Conservation (phyloP, 1,140 invertebrate species). For the Brachionus paranguensis region DNA sequence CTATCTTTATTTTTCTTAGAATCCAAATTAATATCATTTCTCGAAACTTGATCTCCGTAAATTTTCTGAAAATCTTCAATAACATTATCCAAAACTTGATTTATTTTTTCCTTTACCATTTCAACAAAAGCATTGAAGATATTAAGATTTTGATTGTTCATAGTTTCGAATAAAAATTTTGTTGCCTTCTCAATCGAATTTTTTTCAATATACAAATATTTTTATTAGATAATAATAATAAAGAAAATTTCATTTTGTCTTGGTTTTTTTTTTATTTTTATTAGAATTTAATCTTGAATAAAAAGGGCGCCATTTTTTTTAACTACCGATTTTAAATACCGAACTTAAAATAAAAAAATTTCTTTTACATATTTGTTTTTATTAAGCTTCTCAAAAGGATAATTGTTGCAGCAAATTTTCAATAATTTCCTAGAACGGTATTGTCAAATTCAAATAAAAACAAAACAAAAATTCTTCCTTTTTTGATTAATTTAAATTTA, state of each 20-base stretch:
- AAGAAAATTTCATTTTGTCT: neutral
- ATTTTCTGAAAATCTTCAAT: neutral
- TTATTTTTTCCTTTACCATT: neutral
- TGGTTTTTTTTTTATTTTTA: neutral
- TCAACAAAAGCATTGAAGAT: neutral
- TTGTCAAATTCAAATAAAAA: too few relatives aligned
- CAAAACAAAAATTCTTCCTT: too few relatives aligned
- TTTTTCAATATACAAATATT: too few relatives aligned
- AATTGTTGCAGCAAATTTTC: too few relatives aligned
- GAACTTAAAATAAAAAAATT: neutral
- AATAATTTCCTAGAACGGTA: too few relatives aligned
- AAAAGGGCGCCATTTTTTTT: neutral
- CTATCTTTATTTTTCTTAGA: too few relatives aligned
- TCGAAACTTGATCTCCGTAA: neutral
- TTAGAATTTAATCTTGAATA: neutral
- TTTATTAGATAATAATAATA: neutral
- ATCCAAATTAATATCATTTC: too few relatives aligned
- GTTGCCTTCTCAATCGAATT: too few relatives aligned
- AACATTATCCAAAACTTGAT: neutral
- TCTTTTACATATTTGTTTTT: too few relatives aligned
- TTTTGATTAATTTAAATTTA: too few relatives aligned
- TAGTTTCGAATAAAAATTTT: too few relatives aligned
- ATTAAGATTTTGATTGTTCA: neutral
- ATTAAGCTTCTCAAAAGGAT: too few relatives aligned
- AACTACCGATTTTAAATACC: neutral